Percentiles rank a stretch among this genome's conserved stretches.
These are phyloP conservation scores for Cynocephalus volans DNA, from an alignment of 2,113 vertebrate genomes.

Conservation along the genomic window DNA sequence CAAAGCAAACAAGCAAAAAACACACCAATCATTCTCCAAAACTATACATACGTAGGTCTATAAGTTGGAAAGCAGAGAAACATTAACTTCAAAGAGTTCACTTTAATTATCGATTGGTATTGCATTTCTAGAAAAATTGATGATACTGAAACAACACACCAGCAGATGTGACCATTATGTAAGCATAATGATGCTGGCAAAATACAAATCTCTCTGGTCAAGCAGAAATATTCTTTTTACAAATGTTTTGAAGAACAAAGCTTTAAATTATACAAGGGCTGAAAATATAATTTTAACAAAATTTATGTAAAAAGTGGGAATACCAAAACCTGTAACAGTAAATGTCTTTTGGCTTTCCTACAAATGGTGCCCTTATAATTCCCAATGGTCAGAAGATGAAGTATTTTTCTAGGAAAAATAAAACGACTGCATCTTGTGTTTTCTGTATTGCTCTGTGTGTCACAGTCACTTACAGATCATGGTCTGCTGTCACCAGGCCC, in stretches of 20 bases:
- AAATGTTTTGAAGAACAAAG: slow-evolving; percentile 84
- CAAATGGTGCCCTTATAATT: background rate
- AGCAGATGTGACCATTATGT: slow-evolving; percentile 71
- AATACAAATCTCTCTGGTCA: background rate
- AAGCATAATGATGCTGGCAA: slow-evolving; percentile 81
- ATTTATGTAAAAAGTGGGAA: slow-evolving; percentile 72
- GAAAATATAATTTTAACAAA: slow-evolving; percentile 81
- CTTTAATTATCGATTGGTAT: slow-evolving; percentile 52
- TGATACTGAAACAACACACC: slow-evolving; percentile 32
- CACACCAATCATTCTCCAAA: background rate
- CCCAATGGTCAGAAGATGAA: slow-evolving; percentile 78
- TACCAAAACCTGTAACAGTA: slow-evolving; percentile 33
- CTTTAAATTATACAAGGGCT: slow-evolving; percentile 82
- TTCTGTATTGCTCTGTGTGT: slow-evolving; percentile 77
- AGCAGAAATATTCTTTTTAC: slow-evolving; percentile 84
- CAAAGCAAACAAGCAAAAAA: background rate
- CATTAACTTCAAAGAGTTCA: background rate
- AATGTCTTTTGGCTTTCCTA: slow-evolving; percentile 31
- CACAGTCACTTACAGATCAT: slow-evolving; percentile 84
- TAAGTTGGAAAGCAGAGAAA: background rate
- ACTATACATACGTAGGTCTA: background rate
- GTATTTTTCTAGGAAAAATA: slow-evolving; percentile 54
- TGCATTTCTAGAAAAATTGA: slow-evolving; percentile 74
- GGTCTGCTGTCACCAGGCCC: slow-evolving; percentile 62
- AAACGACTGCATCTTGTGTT: slow-evolving; percentile 28